phyloP scores from a whole-genome alignment of 2,113 vertebrate genomes.

The Addax nasomaculatus region DNA sequence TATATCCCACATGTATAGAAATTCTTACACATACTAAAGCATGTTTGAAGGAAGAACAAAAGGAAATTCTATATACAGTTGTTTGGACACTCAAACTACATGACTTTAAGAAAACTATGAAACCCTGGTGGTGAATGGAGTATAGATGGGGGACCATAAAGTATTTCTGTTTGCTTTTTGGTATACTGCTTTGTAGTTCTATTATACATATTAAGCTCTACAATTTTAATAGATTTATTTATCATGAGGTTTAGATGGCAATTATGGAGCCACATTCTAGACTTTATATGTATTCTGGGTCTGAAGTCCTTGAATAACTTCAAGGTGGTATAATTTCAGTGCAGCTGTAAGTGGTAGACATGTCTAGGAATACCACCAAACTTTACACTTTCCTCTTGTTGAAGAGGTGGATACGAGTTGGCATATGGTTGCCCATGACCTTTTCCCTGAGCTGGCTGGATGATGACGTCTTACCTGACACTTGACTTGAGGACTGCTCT shows the following conservation, averaged over 20 bases:
- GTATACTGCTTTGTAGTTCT: not conserved
- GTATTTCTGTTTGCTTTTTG: not conserved
- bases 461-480: not conserved
- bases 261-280: not conserved
- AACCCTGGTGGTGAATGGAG: not conserved
- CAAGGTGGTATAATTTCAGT: not conserved
- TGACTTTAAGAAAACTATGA: not conserved
- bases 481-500: not conserved
- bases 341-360: not conserved
- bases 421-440: not conserved
- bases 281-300: not conserved
- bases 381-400: not conserved
- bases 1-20: not conserved
- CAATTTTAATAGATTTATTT: not conserved
- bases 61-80: not conserved
- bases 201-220: not conserved
- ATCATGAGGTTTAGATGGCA: not conserved
- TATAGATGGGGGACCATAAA: not conserved
- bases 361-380: not conserved
- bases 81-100: not conserved
- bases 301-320: not conserved
- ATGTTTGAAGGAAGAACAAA: not conserved
- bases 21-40: not conserved
- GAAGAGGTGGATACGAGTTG: not conserved
- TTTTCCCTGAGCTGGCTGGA: not conserved